phyloP scores from a whole-genome alignment of 2,888 invertebrate species.

The Pycnomerus fuliginosus region DNA sequence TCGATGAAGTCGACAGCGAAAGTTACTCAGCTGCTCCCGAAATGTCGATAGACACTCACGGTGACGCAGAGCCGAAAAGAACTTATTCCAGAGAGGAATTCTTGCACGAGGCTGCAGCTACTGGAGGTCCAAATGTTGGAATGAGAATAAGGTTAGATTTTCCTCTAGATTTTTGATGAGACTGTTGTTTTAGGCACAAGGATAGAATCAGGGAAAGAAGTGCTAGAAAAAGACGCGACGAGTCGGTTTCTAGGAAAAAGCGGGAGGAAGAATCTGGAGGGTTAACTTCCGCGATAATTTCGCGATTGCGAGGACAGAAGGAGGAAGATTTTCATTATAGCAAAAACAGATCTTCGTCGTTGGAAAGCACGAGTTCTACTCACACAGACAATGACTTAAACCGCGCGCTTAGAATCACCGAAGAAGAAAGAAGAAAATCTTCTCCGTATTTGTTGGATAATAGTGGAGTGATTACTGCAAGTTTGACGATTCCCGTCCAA shows the following conservation, averaged over 20 bases:
- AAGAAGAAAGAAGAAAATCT: slow-evolving; percentile 57
- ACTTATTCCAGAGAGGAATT: slow-evolving; percentile 76
- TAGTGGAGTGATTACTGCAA: slow-evolving; percentile 73
- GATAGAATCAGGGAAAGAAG: slow-evolving; percentile 48
- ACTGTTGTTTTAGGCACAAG: slow-evolving; percentile 44
- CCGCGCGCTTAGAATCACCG: slow-evolving; percentile 37
- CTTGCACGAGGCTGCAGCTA: slow-evolving; percentile 70
- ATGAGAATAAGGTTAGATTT: slow-evolving; percentile 49
- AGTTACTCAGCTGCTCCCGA: slow-evolving; percentile 50
- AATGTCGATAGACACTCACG: slow-evolving; percentile 33
- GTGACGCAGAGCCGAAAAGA: slow-evolving; percentile 51
- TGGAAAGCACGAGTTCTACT: slow-evolving; percentile 53
- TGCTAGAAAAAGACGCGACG: slow-evolving; percentile 56
- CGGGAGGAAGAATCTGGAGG: slow-evolving; percentile 42
- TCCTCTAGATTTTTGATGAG: background rate
- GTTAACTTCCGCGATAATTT: slow-evolving; percentile 58
- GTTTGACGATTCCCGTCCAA: slow-evolving; percentile 70
- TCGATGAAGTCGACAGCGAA: slow-evolving; percentile 54
- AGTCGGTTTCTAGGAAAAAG: slow-evolving; percentile 50
- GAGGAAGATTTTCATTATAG: slow-evolving; percentile 49
- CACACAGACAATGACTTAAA: slow-evolving; percentile 59
- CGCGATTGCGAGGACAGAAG: slow-evolving; percentile 52
- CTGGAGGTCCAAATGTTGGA: slow-evolving; percentile 62
- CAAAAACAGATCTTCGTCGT: slow-evolving; percentile 49
- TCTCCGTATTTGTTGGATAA: slow-evolving; percentile 60